A percentile compares a stretch with the other conserved stretches of the same genome.
Conservation (phyloP, 2,888 invertebrate genomes). For the Xestia ashworthii region DNA sequence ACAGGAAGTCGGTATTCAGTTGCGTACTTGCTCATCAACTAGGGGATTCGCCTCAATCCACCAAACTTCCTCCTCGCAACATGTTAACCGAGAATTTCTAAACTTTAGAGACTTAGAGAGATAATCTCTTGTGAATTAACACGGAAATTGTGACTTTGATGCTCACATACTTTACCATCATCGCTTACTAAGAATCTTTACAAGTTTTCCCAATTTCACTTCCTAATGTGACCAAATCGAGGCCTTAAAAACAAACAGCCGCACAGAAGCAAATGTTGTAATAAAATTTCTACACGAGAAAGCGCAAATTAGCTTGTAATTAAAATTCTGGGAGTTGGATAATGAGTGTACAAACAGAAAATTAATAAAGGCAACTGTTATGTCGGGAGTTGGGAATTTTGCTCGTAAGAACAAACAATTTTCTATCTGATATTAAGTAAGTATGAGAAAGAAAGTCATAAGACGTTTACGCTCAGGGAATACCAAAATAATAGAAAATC, state of each 20-base stretch:
- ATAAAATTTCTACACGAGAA: conserved; percentile 63
- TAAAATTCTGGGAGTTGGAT: conserved; percentile 62
- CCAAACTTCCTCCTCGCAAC: conserved; percentile 82
- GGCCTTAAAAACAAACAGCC: conserved; percentile 57
- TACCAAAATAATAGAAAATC: conserved; percentile 37
- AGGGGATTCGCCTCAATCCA: conserved; percentile 80
- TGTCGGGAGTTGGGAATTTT: conserved; percentile 45
- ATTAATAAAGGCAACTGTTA: conserved; percentile 64
- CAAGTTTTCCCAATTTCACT: conserved; percentile 63
- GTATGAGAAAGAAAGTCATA: conserved; percentile 44
- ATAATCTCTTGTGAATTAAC: conserved; percentile 79
- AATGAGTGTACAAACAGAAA: conserved; percentile 65
- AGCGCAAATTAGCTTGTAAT: conserved; percentile 66
- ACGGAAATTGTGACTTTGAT: conserved; percentile 77
- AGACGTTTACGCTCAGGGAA: conserved; percentile 21
- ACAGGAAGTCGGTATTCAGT: conserved; percentile 76
- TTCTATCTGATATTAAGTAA: conserved; percentile 40
- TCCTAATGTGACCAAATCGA: conserved; percentile 58
- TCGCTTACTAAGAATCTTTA: conserved; percentile 65
- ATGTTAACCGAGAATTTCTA: conserved; percentile 80
- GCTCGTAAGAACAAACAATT: conserved; percentile 41
- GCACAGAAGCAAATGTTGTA: conserved; percentile 51
- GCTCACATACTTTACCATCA: conserved; percentile 71
- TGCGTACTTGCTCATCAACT: conserved; percentile 78
- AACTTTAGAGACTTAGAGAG: conserved; percentile 80